A percentile compares a stretch with the other conserved stretches of the same genome.
phyloP scores from a whole-genome alignment of 2,113 vertebrate species.

The Neotragus moschatus region DNA sequence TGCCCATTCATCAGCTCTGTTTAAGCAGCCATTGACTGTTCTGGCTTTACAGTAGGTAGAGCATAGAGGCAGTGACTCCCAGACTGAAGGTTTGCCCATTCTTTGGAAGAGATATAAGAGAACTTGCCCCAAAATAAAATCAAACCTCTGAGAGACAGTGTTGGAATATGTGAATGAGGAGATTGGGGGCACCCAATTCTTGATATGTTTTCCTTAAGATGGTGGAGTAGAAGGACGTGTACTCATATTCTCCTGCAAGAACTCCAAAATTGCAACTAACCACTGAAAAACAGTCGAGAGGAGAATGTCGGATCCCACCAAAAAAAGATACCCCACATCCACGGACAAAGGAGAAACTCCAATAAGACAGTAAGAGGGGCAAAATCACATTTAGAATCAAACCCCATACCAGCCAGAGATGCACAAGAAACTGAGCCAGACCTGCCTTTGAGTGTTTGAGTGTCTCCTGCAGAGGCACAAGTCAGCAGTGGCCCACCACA shows the following conservation, averaged over 20 bases:
- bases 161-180: neutral
- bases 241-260: neutral
- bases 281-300: neutral
- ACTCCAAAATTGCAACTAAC: neutral
- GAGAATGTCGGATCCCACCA: neutral
- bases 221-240: neutral
- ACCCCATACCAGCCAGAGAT: neutral
- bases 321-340: neutral
- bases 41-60: neutral
- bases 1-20: neutral
- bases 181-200: neutral
- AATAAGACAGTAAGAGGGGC: neutral
- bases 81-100: neutral
- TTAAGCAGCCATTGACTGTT: neutral
- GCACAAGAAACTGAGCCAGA: neutral
- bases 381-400: neutral
- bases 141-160: neutral
- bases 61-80: neutral
- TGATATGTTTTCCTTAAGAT: neutral
- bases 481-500: neutral
- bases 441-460: neutral
- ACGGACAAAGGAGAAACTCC: neutral
- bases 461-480: neutral
- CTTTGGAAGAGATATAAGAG: neutral
- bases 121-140: neutral